A percentile compares a stretch with the other conserved stretches of the same genome.
Evolutionary conservation across 2,113 vertebrate species (phyloP).

Genomic region (Diadophis punctatus): DNA sequence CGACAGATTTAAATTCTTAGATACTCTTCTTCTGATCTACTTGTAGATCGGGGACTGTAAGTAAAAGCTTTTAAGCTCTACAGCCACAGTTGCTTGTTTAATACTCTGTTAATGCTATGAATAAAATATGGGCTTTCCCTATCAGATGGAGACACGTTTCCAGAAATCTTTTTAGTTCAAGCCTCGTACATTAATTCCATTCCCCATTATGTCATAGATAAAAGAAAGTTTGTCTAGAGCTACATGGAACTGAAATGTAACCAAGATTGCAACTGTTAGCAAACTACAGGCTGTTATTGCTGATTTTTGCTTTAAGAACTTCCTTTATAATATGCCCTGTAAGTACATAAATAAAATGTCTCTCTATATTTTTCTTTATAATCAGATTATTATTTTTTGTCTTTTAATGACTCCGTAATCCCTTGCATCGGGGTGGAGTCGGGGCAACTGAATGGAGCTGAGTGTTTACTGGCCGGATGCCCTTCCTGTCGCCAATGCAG

Average conservation of each 20-base stretch:
- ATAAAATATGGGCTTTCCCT: slow-evolving; percentile 51
- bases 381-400: background rate
- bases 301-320: background rate
- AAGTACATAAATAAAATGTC: background rate
- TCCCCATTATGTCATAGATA: background rate
- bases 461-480: too few species aligned
- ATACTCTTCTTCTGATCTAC: background rate
- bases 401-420: too few species aligned
- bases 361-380: background rate
- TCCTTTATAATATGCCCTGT: background rate
- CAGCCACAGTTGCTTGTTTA: slow-evolving; percentile 45
- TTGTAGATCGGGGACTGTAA: background rate
- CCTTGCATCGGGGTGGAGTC: too few species aligned
- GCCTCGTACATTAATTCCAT: background rate
- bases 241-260: background rate
- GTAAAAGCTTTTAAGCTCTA: slow-evolving; percentile 38
- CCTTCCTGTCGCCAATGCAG: too few species aligned
- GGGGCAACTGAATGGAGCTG: too few species aligned
- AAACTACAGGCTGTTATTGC: background rate
- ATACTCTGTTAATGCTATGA: slow-evolving; percentile 20
- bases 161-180: slow-evolving; percentile 15
- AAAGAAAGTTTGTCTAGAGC: background rate
- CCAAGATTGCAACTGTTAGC: background rate
- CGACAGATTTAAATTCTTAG: slow-evolving; percentile 13
- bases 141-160: slow-evolving; percentile 5